phyloP scores from a whole-genome alignment of 2,888 invertebrate genomes.

The Rhamnusium bicolor region DNA sequence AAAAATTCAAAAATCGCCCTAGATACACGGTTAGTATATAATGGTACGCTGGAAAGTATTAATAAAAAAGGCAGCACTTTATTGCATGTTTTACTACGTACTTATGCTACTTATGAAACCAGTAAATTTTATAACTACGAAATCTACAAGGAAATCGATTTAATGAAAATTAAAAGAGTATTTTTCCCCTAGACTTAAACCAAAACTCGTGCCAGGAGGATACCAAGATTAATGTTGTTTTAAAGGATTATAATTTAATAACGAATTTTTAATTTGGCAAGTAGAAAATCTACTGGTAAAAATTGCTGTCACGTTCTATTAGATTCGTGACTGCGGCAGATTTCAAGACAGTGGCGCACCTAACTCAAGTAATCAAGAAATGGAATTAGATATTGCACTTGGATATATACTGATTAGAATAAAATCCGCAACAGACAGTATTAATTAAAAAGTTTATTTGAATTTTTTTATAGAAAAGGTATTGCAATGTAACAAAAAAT shows the following conservation, averaged over 20 bases:
- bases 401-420: too few relatives aligned
- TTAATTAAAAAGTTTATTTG: too few relatives aligned
- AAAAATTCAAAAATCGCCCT: too few relatives aligned
- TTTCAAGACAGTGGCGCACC: slow-evolving; percentile 1
- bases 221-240: slow-evolving; percentile 18
- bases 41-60: not conserved
- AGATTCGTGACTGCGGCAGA: slow-evolving; percentile 27
- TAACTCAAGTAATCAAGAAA: not conserved
- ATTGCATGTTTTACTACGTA: slow-evolving; percentile 5
- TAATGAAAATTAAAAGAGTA: slow-evolving; percentile 11
- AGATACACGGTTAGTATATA: not conserved
- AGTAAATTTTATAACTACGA: not conserved
- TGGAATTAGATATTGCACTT: too few relatives aligned
- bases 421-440: too few relatives aligned
- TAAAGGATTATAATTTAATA: slow-evolving; percentile 26
- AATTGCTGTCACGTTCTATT: slow-evolving; percentile 25
- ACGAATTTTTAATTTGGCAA: slow-evolving; percentile 31
- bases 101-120: not conserved
- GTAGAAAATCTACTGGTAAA: slow-evolving; percentile 18
- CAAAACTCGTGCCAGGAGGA: not conserved
- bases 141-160: slow-evolving; percentile 1
- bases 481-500: too few relatives aligned
- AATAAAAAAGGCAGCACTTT: not conserved
- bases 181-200: not conserved
- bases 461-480: too few relatives aligned